Percentiles rank a stretch among this genome's conserved stretches.
Conservation (phyloP, 1,140 invertebrate genomes). For the Drosophila obscura region DNA sequence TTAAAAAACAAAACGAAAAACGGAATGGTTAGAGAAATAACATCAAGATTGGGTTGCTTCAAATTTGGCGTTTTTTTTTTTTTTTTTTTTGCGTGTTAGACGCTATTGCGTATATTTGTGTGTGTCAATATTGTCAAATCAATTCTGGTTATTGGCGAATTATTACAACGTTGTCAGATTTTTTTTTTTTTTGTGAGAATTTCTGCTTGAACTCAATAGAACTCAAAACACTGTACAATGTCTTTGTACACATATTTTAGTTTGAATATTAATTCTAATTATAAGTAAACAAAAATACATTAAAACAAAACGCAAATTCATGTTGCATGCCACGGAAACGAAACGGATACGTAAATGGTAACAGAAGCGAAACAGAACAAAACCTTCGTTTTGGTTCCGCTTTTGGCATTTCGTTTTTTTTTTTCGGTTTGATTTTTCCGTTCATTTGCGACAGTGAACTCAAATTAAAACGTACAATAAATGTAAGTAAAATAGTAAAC, state of each 20-base stretch:
- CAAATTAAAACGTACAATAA: conserved; percentile 8
- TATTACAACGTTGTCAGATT: conserved; percentile 20
- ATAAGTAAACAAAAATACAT: conserved; percentile 58
- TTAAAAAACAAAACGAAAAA: conserved; percentile 21
- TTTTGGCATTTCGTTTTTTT: conserved; percentile 5
- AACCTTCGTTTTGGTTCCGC: conserved; percentile 29
- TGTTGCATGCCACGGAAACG: conserved; percentile 54
- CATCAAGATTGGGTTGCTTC: conserved; percentile 30
- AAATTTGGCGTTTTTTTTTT: conserved; percentile 25
- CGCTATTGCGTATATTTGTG: conserved; percentile 60
- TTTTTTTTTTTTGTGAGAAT: conserved; percentile 34
- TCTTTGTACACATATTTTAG: conserved; percentile 58
- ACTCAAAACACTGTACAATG: conserved; percentile 71
- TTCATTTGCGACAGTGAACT: conserved; percentile 20
- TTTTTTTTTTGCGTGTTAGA: conserved; percentile 20
- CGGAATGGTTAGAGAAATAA: conserved; percentile 22
- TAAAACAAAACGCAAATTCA: conserved; percentile 11
- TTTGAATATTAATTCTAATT: conserved; percentile 61
- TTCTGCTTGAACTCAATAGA: conserved; percentile 60
- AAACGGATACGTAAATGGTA: conserved; percentile 29
- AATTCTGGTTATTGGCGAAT: conserved; percentile 54
- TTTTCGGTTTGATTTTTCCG: conserved; percentile 31
- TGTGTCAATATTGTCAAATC: conserved; percentile 32
- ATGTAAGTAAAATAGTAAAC: background rate
- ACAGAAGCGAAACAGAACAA: conserved; percentile 21